phyloP scores from a whole-genome alignment of 2,797 vertebrate genomes.

The Adelosebastes latens region DNA sequence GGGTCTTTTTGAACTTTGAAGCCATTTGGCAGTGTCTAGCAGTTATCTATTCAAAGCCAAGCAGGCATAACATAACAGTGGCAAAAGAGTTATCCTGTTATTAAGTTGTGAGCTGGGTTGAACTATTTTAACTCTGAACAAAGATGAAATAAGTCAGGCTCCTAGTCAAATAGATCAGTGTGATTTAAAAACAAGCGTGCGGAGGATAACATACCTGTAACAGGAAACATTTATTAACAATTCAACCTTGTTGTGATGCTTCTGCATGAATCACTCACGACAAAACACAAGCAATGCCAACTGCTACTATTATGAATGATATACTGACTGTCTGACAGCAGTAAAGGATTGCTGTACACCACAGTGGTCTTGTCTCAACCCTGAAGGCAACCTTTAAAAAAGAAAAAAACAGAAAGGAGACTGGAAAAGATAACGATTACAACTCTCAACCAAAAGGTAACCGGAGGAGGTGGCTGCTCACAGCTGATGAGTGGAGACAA shows the following conservation, averaged over 20 bases:
- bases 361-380: background rate
- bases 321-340: background rate
- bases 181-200: background rate
- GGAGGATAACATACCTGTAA: background rate
- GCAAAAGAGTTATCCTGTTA: background rate
- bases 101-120: background rate
- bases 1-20: constrained; percentile 42
- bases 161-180: background rate
- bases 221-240: background rate
- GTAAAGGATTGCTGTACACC: background rate
- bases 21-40: constrained; percentile 2
- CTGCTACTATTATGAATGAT: background rate
- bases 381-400: background rate
- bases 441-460: background rate
- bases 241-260: background rate
- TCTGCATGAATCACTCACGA: background rate
- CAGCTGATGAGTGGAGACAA: constrained; percentile 16
- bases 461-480: background rate
- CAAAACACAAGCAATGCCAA: background rate
- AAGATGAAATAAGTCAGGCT: background rate
- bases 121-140: background rate
- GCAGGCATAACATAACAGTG: background rate
- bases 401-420: background rate
- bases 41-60: constrained; percentile 31
- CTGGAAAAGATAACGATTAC: background rate